Percentiles rank a stretch among this genome's conserved stretches.
These are phyloP conservation scores for Megalops atlanticus DNA, from an alignment of 2,113 vertebrate species.

Conservation along the genomic window DNA sequence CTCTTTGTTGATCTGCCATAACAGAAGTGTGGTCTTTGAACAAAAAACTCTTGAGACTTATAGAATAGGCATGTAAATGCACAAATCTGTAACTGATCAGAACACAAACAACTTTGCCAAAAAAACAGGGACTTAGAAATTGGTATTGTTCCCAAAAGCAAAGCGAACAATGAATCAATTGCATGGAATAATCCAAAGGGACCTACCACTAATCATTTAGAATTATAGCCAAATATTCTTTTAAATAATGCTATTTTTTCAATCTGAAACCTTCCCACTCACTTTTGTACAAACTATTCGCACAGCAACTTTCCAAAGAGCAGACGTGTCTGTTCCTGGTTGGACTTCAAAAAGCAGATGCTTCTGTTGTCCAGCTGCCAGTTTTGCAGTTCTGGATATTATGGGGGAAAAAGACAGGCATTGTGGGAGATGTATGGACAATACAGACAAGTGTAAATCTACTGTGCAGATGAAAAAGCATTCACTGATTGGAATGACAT, in stretches of 20 bases:
- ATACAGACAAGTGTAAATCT: neutral
- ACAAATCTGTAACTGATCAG: neutral
- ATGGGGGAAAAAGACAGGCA: constrained; percentile 13
- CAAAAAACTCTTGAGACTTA: neutral
- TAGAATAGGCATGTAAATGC: neutral
- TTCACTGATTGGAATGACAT: neutral
- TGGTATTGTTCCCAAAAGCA: no score
- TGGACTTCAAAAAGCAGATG: constrained; percentile 95
- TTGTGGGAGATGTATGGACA: neutral
- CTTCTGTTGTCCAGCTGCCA: constrained; percentile 89
- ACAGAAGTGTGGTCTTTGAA: neutral
- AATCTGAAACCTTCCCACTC: constrained; percentile 45
- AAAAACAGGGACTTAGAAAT: neutral
- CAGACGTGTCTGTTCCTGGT: constrained; percentile 90
- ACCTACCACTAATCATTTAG: neutral
- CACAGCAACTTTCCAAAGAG: constrained; percentile 92
- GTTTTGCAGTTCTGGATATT: constrained; percentile 79
- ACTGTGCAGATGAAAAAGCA: neutral
- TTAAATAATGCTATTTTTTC: neutral
- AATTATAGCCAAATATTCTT: neutral
- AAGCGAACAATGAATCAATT: no score
- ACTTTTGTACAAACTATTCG: constrained; percentile 95
- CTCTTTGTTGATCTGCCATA: constrained; percentile 89
- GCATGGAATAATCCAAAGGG: no score
- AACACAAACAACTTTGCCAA: neutral